Base-by-base conservation (phyloP, 2,797 vertebrate genomes). In the Adrianichthys oophorus region DNA sequence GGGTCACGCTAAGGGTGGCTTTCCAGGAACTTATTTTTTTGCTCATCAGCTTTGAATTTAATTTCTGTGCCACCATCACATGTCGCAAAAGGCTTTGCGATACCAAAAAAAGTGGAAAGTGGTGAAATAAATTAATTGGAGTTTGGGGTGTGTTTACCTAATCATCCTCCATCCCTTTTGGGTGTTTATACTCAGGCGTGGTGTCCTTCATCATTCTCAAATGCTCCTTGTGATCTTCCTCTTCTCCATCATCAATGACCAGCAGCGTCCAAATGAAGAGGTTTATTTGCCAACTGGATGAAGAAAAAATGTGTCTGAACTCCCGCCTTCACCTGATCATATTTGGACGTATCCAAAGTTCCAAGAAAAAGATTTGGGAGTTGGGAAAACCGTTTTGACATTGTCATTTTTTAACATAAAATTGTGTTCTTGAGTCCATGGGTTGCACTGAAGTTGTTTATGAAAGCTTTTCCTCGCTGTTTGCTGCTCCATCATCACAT, bases 251-350 rank as follows among this genome's bases (percentile, higher is more conserved):
- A 37, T 37, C 41, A 5, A 48, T 51, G 55, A 74, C 75, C 77
- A 56, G 75, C 70, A 29, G 49, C 70, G 59, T 80, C 70, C 76
- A 85, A 58, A 80, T 77, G 69, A 52, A 41, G 15, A 41, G 48
- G 47, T 59, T 74, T 85, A 72, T 85, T 85, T 82, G 78, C 83
- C 77, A 67, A 44, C 3, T 74, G 82, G 69, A 77, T 89, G 85
- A 89, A 88, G 85, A 87, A 78, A 63, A 78, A 63, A 55, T 43
- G 48, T 52, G 56, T 57, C 72, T 76, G 80, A 59, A 62, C 26
- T 53, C 42, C 24, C 46, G 43, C 10, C 23, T 48, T 51, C 7
- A 4, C 1, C 4, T 61, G 59, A 44, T 62, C 48, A 15, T 3
- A 0, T 37, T 37, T 3, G 10, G 32, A 37, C 12, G 12, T 26